Evolutionary conservation across 2,113 vertebrate genomes (phyloP), one percentile per base, ranked within the genome.

Genomic region (Lepisosteus oculatus): DNA sequence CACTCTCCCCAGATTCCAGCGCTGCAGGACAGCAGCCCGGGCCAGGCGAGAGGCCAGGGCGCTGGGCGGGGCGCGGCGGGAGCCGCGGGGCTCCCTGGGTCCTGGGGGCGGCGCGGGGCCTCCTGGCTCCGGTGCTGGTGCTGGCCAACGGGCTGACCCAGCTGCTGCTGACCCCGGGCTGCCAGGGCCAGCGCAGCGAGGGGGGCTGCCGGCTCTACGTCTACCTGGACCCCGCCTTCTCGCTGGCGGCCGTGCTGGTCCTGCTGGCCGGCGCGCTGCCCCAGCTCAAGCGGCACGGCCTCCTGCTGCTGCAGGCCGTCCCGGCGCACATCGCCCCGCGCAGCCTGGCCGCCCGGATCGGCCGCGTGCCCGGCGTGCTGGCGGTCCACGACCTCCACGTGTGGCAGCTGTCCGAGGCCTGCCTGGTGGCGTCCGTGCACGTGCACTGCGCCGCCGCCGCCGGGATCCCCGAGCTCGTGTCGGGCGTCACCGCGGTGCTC

Each of bases 341-440:
- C 9, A 82, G 88, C 8, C 76, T 93, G 12, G 67, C 61, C 1
- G 11, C 15, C 29, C 83, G 75, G 70, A 85, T 93, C 4, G 29
- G 69, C 0, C 55, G 64, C 0, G 79, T 93, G 11, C 83, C 84
- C 0, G 90, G 90, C 4, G 90, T 92, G 42, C 71, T 81, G 64
- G 84, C 80, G 2, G 77, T 92, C 67, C 91, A 93, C 42, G 87
- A 93, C 29, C 88, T 93, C 29, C 92, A 93, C 4, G 51, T 93
- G 68, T 93, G 92, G 92, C 82, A 91, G 76, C 72, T 93, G 14
- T 81, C 75, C 0, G 84, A 84, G 4, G 77, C 70, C 0, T 72
- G 78, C 3, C 3, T 42, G 0, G 90, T 92, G 77, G 92, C 91
- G 0, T 89, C 91, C 2, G 87, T 92, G 55, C 92, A 93, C 2